Evolutionary conservation across 2,888 invertebrate species (phyloP).

Genomic region (Oeneis ivallda): DNA sequence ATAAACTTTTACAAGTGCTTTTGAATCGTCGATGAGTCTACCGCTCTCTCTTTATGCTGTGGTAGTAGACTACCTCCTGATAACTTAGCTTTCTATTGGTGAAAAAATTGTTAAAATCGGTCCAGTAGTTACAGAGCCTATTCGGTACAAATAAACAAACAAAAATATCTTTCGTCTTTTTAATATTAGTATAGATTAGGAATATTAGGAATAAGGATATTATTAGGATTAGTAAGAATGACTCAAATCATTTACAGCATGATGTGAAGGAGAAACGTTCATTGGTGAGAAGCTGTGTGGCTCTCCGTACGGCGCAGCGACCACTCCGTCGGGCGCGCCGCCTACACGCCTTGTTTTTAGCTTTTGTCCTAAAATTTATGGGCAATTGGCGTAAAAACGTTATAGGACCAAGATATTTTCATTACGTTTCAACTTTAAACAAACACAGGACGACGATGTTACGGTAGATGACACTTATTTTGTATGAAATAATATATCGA

Average conservation of each 20-base stretch:
- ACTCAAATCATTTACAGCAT: neutral
- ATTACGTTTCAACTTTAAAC: conserved; percentile 32
- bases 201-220: too few species aligned
- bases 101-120: too few species aligned
- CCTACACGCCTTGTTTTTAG: conserved; percentile 52
- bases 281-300: neutral
- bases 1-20: too few species aligned
- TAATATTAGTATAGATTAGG: too few species aligned
- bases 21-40: too few species aligned
- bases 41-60: too few species aligned
- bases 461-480: conserved; percentile 10
- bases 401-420: conserved; percentile 34
- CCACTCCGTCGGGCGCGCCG: conserved; percentile 43
- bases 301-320: conserved; percentile 32
- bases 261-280: neutral
- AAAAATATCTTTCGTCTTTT: too few species aligned
- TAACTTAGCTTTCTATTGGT: too few species aligned
- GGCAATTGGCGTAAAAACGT: conserved; percentile 36
- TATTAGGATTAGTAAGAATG: too few species aligned
- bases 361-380: conserved; percentile 46
- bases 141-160: too few species aligned
- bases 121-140: too few species aligned
- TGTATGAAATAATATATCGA: conserved; percentile 3
- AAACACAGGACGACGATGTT: conserved; percentile 13
- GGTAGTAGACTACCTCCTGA: too few species aligned